Evolutionary conservation across 2,797 vertebrate species (phyloP).

Genomic region (Vultur gryphus): DNA sequence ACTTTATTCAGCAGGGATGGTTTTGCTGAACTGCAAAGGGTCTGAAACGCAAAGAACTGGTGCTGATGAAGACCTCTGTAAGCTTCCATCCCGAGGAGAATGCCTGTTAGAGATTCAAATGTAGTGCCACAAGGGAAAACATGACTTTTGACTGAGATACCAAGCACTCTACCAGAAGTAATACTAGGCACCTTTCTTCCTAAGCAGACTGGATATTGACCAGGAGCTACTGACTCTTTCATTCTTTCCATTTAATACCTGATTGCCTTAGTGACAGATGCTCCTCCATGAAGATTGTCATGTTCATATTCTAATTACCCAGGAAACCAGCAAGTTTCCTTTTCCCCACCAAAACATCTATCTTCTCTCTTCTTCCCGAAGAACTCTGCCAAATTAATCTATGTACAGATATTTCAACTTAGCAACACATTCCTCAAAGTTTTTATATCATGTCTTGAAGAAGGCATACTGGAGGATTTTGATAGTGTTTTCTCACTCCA

Average conservation of each 20-base stretch:
- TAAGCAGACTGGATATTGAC: neutral
- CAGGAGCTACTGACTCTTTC: neutral
- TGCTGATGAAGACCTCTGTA: neutral
- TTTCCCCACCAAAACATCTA: neutral
- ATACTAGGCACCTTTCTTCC: neutral
- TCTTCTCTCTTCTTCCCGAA: neutral
- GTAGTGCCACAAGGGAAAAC: neutral
- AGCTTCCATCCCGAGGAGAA: neutral
- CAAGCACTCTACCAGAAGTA: neutral
- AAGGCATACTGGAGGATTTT: neutral
- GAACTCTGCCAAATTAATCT: neutral
- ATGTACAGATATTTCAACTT: neutral
- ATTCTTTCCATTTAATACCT: neutral
- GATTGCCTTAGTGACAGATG: neutral
- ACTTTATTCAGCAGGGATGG: neutral
- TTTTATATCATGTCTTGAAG: neutral
- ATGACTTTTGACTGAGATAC: fast-evolving
- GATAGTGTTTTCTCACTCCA: neutral
- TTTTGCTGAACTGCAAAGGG: neutral
- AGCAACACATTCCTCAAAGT: neutral
- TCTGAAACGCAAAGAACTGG: neutral
- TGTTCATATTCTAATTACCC: neutral
- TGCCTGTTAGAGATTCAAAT: neutral
- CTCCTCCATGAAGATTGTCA: neutral
- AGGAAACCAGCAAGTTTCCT: neutral